Percentiles rank a stretch among this genome's conserved stretches.
phyloP scores from a whole-genome alignment of 2,797 vertebrate species.

The Craterocephalus amniculus region DNA sequence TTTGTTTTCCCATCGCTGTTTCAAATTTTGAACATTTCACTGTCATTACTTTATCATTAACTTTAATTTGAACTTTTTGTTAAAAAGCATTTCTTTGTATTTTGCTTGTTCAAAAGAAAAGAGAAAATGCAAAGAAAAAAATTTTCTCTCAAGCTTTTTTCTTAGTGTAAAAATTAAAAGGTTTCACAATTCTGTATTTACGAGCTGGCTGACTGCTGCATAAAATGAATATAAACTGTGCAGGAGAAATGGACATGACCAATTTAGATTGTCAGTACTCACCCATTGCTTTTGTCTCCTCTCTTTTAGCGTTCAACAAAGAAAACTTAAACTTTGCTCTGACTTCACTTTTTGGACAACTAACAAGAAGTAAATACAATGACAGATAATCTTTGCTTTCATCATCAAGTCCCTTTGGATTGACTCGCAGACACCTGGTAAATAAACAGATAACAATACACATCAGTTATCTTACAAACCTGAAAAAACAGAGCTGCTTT shows the following conservation, averaged over 20 bases:
- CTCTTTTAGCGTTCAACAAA: constrained; percentile 95
- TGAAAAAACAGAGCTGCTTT: constrained; percentile 4
- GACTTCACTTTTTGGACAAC: constrained; percentile 99
- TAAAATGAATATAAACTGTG: background rate
- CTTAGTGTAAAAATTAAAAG: no score
- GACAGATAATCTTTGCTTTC: constrained; percentile 99
- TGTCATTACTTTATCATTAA: no score
- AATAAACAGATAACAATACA: constrained; percentile 49
- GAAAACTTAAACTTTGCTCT: constrained; percentile 99
- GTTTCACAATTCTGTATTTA: no score
- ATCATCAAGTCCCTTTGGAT: constrained; percentile 98
- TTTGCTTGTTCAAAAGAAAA: no score
- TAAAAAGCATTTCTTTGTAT: no score
- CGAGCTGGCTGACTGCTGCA: background rate
- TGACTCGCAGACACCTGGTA: constrained; percentile 97
- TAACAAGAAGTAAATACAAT: constrained; percentile 97
- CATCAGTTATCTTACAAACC: constrained; percentile 27
- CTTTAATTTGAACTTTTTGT: no score
- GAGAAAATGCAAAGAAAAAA: no score
- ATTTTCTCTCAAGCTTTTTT: no score
- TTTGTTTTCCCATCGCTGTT: no score
- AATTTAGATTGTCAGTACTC: constrained; percentile 64
- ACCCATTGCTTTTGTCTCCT: constrained; percentile 99
- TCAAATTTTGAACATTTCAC: no score
- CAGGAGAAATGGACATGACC: background rate